phyloP scores from a whole-genome alignment of 2,113 vertebrate species.

The Guaruba guarouba region DNA sequence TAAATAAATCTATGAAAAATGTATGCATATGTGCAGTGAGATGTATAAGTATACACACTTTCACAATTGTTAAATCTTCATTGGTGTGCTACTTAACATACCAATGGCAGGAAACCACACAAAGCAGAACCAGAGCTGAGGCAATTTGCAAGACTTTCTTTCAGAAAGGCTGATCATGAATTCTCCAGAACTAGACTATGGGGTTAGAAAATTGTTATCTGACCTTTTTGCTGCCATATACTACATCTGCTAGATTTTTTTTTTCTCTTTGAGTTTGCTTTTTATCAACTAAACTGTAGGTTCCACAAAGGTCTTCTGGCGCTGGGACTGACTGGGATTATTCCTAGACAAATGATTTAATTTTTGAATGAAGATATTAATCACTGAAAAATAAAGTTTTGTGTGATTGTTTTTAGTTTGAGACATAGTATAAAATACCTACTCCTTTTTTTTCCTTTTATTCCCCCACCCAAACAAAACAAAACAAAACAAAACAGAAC shows the following conservation, averaged over 20 bases:
- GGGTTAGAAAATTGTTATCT: background rate
- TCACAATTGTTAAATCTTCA: background rate
- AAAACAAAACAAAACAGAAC: no score
- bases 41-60: background rate
- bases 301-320: background rate
- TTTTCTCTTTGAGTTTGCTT: background rate
- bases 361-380: background rate
- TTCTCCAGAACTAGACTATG: background rate
- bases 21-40: accelerated
- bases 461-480: background rate
- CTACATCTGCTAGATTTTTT: background rate
- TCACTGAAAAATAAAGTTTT: background rate
- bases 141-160: background rate
- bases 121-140: background rate
- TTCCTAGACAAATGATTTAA: accelerated
- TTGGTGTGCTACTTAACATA: background rate
- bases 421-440: background rate
- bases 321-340: accelerated
- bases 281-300: background rate
- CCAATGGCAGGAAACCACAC: background rate
- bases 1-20: background rate
- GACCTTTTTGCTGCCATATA: background rate
- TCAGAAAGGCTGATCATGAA: background rate
- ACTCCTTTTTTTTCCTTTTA: accelerated
- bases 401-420: accelerated